These are phyloP conservation scores for Microcebus tavaratra DNA, from an alignment of 2,113 vertebrate species.

Conservation along the genomic window DNA sequence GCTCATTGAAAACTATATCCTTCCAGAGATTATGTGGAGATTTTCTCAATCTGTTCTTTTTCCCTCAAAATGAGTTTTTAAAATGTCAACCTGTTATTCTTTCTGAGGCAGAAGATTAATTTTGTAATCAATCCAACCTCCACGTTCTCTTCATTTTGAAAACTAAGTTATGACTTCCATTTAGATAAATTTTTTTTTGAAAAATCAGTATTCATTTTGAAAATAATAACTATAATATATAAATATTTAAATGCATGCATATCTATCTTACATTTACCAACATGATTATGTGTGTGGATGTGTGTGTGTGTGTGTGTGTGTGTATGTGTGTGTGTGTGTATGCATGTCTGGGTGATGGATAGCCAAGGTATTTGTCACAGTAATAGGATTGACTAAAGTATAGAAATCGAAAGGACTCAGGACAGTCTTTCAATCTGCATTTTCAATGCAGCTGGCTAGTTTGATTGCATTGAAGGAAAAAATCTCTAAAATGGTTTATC, in stretches of 20 bases:
- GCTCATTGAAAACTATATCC: constrained; percentile 73
- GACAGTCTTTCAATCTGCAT: not conserved
- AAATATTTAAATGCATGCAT: not conserved
- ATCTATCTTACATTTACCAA: not conserved
- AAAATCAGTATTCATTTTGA: constrained; percentile 25
- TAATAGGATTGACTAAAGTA: not conserved
- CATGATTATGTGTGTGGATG: not conserved
- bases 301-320: not conserved
- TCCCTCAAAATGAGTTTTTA: constrained; percentile 75
- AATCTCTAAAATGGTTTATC: not conserved
- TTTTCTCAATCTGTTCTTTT: constrained; percentile 81
- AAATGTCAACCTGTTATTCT: constrained; percentile 82
- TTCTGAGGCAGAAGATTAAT: constrained; percentile 78
- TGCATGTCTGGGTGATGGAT: not conserved
- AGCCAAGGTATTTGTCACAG: not conserved
- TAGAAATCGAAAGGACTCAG: not conserved
- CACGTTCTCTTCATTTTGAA: constrained; percentile 74
- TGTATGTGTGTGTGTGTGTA: not conserved
- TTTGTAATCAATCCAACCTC: constrained; percentile 78
- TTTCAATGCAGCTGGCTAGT: not conserved
- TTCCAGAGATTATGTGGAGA: constrained; percentile 75
- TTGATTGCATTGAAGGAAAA: not conserved
- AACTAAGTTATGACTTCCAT: constrained; percentile 46
- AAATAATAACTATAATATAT: not conserved
- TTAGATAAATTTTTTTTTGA: constrained; percentile 27